These are phyloP conservation scores for Sebastes wilsoni DNA, from an alignment of 2,797 vertebrate species.

Conservation along the genomic window DNA sequence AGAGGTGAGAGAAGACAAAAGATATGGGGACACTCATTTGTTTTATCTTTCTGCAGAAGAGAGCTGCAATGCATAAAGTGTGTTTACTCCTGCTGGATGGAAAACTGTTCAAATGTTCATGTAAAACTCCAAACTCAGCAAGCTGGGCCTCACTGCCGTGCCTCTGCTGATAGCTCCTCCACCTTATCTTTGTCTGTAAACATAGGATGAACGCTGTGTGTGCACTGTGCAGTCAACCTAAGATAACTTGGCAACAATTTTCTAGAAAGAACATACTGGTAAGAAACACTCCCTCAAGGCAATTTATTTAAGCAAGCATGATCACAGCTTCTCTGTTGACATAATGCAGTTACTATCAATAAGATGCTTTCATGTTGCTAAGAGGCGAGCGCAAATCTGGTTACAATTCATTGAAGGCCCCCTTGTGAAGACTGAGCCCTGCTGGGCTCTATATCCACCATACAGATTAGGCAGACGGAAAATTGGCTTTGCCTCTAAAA, in stretches of 20 bases:
- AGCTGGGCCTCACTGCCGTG: conserved; percentile 15
- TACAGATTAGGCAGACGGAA: conserved; percentile 52
- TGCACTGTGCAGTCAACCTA: conserved; percentile 28
- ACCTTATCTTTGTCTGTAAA: conserved; percentile 48
- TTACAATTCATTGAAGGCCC: conserved; percentile 54
- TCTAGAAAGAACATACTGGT: conserved; percentile 19
- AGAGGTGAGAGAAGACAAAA: conserved; percentile 29
- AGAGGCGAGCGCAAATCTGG: conserved; percentile 48
- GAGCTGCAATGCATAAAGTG: conserved; percentile 15
- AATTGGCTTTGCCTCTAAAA: conserved; percentile 38
- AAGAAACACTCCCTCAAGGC: conserved; percentile 37
- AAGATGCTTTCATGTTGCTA: conserved; percentile 45
- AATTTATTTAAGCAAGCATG: conserved; percentile 50
- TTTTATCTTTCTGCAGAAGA: conserved; percentile 5
- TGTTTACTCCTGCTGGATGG: conserved; percentile 18
- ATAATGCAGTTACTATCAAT: conserved; percentile 59
- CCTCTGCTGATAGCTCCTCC: conserved; percentile 23
- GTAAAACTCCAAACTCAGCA: conserved; percentile 39
- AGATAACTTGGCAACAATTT: conserved; percentile 42
- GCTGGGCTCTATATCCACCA: conserved; percentile 45
- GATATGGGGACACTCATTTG: background rate
- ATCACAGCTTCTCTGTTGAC: conserved; percentile 50
- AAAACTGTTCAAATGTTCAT: conserved; percentile 31
- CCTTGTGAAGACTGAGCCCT: conserved; percentile 37
- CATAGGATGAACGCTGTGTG: conserved; percentile 27